Percentiles rank a stretch among this genome's conserved stretches.
These are phyloP conservation scores for Leistus spinibarbis DNA, from an alignment of 2,888 invertebrate genomes.

Conservation along the genomic window DNA sequence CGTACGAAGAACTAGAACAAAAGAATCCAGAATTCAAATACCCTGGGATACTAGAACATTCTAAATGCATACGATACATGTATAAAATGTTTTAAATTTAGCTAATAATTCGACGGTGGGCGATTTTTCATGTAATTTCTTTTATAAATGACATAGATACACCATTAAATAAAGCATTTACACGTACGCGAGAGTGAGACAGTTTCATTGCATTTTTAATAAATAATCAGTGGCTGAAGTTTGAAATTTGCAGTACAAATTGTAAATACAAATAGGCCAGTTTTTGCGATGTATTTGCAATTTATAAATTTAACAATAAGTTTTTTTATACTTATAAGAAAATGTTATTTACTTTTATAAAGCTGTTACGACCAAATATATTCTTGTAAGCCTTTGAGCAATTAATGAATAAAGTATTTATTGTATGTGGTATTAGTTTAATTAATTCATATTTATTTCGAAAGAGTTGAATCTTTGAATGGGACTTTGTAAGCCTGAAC, in stretches of 20 bases:
- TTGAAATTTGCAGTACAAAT: no score
- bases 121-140: no score
- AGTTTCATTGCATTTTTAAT: not conserved
- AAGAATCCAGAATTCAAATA: constrained; percentile 42
- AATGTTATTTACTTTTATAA: not conserved
- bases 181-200: no score
- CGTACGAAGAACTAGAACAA: constrained; percentile 59
- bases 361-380: not conserved
- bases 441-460: not conserved
- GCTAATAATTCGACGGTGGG: no score
- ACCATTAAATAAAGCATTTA: no score
- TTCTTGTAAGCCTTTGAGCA: not conserved
- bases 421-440: not conserved
- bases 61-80: constrained; percentile 44
- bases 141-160: no score
- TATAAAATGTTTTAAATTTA: constrained; percentile 17
- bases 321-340: no score
- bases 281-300: no score
- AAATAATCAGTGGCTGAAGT: no score
- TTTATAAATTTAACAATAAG: no score
- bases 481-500: no score
- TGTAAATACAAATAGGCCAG: no score
- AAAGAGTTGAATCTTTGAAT: not conserved
- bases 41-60: constrained; percentile 43
- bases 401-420: not conserved